Percentiles rank a stretch among this genome's conserved stretches.
These are phyloP conservation scores for Dascillus cervinus DNA, from an alignment of 2,888 invertebrate genomes.

Conservation along the genomic window DNA sequence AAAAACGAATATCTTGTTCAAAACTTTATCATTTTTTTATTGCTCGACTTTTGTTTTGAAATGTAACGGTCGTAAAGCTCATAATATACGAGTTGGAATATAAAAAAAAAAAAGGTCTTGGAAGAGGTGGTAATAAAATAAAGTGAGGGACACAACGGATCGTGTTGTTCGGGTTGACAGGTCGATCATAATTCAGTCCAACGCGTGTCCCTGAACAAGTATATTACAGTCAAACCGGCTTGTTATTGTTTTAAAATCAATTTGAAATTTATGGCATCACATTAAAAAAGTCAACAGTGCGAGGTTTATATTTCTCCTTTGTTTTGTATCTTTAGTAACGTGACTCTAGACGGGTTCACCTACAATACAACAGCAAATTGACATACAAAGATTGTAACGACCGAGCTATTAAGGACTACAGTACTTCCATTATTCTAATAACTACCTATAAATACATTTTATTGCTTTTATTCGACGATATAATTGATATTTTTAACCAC, in stretches of 20 bases:
- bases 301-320: slow-evolving; percentile 22
- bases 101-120: slow-evolving; percentile 1
- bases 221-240: slow-evolving; percentile 15
- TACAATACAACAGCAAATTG: slow-evolving; percentile 15
- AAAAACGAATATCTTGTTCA: no score
- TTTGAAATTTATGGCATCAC: slow-evolving; percentile 24
- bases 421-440: slow-evolving; percentile 6
- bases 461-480: no score
- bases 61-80: no score
- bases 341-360: slow-evolving; percentile 16
- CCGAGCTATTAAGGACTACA: slow-evolving; percentile 8
- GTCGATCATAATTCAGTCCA: slow-evolving; percentile 14
- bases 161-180: slow-evolving; percentile 15
- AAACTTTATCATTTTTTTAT: no score
- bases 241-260: slow-evolving; percentile 27
- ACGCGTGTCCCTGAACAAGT: slow-evolving; percentile 19
- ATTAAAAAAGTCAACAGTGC: slow-evolving; percentile 21
- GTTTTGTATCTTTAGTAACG: slow-evolving; percentile 24
- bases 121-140: slow-evolving; percentile 8
- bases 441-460: no score
- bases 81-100: no score
- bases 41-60: no score
- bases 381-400: slow-evolving; percentile 13
- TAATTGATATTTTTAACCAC: no score
- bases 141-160: slow-evolving; percentile 11